These are phyloP conservation scores for Sipha flava DNA, from an alignment of 1,140 invertebrate species.

Conservation along the genomic window DNA sequence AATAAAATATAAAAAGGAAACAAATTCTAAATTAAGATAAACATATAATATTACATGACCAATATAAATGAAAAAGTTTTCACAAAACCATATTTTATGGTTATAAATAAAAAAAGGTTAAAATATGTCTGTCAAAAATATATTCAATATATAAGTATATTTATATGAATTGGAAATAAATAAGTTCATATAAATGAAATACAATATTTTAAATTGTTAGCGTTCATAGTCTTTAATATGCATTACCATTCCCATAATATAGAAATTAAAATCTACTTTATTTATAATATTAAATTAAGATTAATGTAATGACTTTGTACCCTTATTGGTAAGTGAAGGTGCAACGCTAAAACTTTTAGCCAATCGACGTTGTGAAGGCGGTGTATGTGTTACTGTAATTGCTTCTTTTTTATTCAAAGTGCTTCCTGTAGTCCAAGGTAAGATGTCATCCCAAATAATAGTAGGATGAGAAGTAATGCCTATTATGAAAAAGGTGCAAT, in stretches of 20 bases:
- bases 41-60: too few species aligned
- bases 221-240: too few species aligned
- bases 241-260: not conserved
- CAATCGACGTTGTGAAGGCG: slow-evolving; percentile 68
- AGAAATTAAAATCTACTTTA: not conserved
- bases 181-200: too few species aligned
- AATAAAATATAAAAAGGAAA: too few species aligned
- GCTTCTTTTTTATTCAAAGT: slow-evolving; percentile 18
- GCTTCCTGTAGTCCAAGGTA: slow-evolving; percentile 5
- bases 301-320: slow-evolving; percentile 41
- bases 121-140: too few species aligned
- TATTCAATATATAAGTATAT: too few species aligned
- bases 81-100: too few species aligned
- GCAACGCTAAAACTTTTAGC: slow-evolving; percentile 82
- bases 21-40: too few species aligned
- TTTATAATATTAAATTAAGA: not conserved
- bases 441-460: slow-evolving; percentile 24
- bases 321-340: slow-evolving; percentile 54
- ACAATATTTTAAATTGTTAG: too few species aligned
- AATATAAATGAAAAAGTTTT: too few species aligned
- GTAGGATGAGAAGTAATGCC: slow-evolving; percentile 23
- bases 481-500: slow-evolving; percentile 25
- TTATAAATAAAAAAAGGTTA: too few species aligned
- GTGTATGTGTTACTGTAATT: slow-evolving; percentile 51
- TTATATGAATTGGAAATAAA: too few species aligned